These are phyloP conservation scores for Diorhabda elongata DNA, from an alignment of 1,140 invertebrate genomes.

Conservation along the genomic window DNA sequence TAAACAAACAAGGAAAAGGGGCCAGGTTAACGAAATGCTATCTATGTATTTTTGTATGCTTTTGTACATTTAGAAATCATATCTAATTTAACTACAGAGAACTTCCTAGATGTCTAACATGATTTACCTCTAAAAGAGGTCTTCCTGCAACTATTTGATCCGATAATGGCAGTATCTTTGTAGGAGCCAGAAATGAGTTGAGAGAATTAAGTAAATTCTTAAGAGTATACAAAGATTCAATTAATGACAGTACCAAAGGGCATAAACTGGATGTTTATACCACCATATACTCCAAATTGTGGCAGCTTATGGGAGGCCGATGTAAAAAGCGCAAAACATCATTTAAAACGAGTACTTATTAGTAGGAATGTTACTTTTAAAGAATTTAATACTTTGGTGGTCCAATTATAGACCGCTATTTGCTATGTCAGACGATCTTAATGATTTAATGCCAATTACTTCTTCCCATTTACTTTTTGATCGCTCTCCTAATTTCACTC, in stretches of 20 bases:
- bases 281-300: background rate
- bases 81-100: slow-evolving; percentile 3
- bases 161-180: slow-evolving; percentile 22
- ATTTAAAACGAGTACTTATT: background rate
- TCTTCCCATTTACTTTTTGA: slow-evolving; percentile 65
- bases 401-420: slow-evolving; percentile 49
- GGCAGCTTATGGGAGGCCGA: background rate
- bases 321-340: background rate
- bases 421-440: slow-evolving; percentile 58
- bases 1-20: background rate
- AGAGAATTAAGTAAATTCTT: slow-evolving; percentile 8
- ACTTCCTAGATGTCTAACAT: slow-evolving; percentile 4
- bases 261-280: background rate
- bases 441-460: slow-evolving; percentile 68
- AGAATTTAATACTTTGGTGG: background rate
- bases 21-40: background rate
- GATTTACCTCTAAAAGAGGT: slow-evolving; percentile 16
- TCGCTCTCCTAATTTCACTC: slow-evolving; percentile 42
- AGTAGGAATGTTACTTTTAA: background rate
- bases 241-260: background rate
- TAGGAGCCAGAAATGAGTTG: slow-evolving; percentile 20
- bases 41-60: background rate
- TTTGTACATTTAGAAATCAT: background rate
- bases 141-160: slow-evolving; percentile 20
- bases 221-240: background rate